Evolutionary conservation across 1,140 invertebrate genomes (phyloP), one percentile per base, ranked within the genome.

Genomic region (Reticulitermes speratus): DNA sequence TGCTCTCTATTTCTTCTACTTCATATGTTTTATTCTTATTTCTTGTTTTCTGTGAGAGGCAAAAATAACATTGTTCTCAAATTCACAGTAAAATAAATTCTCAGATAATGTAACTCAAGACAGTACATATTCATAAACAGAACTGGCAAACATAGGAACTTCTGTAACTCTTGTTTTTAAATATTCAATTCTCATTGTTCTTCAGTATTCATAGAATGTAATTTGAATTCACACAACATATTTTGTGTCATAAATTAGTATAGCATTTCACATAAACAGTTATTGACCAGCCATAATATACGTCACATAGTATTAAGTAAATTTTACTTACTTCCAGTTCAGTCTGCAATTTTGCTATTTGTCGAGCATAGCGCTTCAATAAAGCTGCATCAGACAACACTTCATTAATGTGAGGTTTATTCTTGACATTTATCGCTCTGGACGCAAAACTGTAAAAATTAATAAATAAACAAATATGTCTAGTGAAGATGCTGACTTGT

Each of bases 361-460:
- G 90, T 86, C 90, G 92, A 44, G 90, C 89, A 87, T 93, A 93
- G 44, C 91, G 91, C 89, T 95, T 95, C 82, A 96, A 91, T 89
- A 95, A 92, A 0, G 94, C 94, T 7, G 92, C 91, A 85, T 95
- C 93, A 0, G 93, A 94, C 21, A 94, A 89, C 1, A 95, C 93
- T 88, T 95, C 94, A 89, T 97, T 97, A 0, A 96, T 90, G 86
- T 93, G 91, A 0, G 96, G 96, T 87, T 95, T 94, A 86, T 95
- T 95, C 87, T 94, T 94, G 9, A 96, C 93, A 44, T 91, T 92
- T 90, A 95, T 96, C 0, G 95, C 95, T 65, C 87, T 44, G 44
- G 30, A 84, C 30, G 87, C 87, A 85, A 87, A 87, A 16, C 87
- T 87, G 52, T 23, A 44, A 44, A n/a, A 84, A 65, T 38, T 2